Evolutionary conservation across 2,113 vertebrate genomes (phyloP).

Genomic region (Phyllostomus hastatus): DNA sequence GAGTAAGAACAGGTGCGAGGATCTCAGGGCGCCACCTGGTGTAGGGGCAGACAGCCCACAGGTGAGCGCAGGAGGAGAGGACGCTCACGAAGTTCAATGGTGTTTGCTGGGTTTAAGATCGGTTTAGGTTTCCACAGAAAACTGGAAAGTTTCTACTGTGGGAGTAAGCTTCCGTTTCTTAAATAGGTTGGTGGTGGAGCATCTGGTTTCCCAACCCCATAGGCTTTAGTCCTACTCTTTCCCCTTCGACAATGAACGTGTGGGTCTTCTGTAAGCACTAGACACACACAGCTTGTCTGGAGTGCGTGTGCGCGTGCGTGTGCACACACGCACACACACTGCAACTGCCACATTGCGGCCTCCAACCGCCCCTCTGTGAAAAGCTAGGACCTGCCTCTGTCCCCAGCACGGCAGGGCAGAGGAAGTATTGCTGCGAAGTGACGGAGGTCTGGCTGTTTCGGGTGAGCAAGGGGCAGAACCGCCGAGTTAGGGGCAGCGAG

Average conservation of each 20-base stretch:
- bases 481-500: background rate
- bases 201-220: background rate
- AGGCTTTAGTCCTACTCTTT: background rate
- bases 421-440: background rate
- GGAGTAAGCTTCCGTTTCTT: background rate
- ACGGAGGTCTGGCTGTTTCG: background rate
- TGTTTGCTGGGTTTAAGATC: background rate
- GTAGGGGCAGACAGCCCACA: background rate
- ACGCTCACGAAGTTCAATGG: background rate
- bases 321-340: background rate
- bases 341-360: background rate
- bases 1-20: background rate
- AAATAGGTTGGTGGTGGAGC: background rate
- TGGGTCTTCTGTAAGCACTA: background rate
- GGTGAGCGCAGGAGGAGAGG: background rate
- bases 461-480: background rate
- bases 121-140: background rate
- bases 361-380: background rate
- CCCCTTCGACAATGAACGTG: background rate
- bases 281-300: background rate
- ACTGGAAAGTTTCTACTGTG: background rate
- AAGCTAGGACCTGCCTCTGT: background rate
- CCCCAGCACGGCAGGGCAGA: background rate
- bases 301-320: rapidly evolving
- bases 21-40: background rate